A percentile compares a stretch with the other conserved stretches of the same genome.
Conservation (phyloP, 2,888 invertebrate genomes). For the Iphiclides podalirius region DNA sequence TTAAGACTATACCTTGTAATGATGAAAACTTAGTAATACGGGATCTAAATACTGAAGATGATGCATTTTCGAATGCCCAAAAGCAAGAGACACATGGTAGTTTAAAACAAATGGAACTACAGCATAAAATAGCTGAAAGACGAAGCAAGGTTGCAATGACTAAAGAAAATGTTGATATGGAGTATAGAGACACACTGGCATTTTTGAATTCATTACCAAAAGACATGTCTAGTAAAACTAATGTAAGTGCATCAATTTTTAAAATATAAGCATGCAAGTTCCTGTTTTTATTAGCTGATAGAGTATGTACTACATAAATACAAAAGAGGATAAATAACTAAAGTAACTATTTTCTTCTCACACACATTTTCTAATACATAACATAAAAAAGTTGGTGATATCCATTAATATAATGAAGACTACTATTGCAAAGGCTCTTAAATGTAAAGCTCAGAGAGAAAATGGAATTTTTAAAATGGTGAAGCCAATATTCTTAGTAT, state of each 20-base stretch:
- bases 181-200: constrained; percentile 65
- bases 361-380: no score
- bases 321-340: no score
- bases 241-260: constrained; percentile 55
- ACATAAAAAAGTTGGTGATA: no score
- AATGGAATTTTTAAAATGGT: no score
- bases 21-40: constrained; percentile 49
- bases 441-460: no score
- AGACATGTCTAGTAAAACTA: constrained; percentile 44
- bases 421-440: no score
- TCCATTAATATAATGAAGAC: no score
- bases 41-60: constrained; percentile 48
- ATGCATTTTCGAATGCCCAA: constrained; percentile 64
- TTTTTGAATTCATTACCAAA: constrained; percentile 65
- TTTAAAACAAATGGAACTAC: constrained; percentile 36
- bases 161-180: constrained; percentile 82
- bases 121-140: constrained; percentile 35
- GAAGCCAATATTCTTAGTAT: no score
- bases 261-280: no score
- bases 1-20: constrained; percentile 41
- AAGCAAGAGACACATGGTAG: constrained; percentile 41
- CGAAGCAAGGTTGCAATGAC: constrained; percentile 70
- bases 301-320: no score
- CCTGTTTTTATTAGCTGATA: no score
- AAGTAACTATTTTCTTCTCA: no score